phyloP scores from a whole-genome alignment of 2,797 vertebrate genomes.

The Xiphorhynchus erythropygius region DNA sequence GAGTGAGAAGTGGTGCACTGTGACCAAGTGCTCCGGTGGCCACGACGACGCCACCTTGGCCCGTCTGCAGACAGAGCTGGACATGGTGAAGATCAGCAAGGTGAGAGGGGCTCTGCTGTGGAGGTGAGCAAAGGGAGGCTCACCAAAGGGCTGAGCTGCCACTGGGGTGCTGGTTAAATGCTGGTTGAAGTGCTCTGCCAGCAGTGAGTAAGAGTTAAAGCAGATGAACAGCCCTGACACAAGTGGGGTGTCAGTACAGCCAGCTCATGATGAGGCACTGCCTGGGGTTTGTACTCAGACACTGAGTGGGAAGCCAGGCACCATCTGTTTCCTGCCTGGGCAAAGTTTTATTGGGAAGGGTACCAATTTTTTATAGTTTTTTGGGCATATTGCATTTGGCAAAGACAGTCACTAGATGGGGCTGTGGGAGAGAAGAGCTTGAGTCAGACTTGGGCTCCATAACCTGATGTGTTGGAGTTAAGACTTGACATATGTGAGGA shows the following conservation, averaged over 20 bases:
- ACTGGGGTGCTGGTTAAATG: not conserved
- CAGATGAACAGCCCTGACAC: not conserved
- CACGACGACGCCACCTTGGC: constrained; percentile 93
- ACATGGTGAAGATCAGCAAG: constrained; percentile 99
- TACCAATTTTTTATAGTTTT: not conserved
- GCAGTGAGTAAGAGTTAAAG: not conserved
- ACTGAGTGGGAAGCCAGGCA: not conserved
- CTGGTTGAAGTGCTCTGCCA: not conserved
- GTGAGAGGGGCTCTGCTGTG: constrained; percentile 55
- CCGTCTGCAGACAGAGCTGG: constrained; percentile 92
- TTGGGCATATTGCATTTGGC: not conserved
- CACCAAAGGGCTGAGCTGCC: not conserved
- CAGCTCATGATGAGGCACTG: not conserved
- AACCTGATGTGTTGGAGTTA: rapidly evolving
- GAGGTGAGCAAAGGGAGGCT: not conserved
- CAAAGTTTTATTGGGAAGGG: not conserved
- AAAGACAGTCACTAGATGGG: constrained; percentile 32
- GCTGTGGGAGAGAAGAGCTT: not conserved
- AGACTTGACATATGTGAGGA: not conserved
- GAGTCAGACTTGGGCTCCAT: not conserved
- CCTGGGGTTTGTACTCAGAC: not conserved
- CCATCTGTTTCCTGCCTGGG: not conserved
- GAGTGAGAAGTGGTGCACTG: constrained; percentile 95
- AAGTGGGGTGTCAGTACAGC: not conserved
- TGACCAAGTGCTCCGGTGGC: constrained; percentile 95